These are phyloP conservation scores for Ornithoptera priamus DNA, from an alignment of 2,888 invertebrate species.

Conservation along the genomic window DNA sequence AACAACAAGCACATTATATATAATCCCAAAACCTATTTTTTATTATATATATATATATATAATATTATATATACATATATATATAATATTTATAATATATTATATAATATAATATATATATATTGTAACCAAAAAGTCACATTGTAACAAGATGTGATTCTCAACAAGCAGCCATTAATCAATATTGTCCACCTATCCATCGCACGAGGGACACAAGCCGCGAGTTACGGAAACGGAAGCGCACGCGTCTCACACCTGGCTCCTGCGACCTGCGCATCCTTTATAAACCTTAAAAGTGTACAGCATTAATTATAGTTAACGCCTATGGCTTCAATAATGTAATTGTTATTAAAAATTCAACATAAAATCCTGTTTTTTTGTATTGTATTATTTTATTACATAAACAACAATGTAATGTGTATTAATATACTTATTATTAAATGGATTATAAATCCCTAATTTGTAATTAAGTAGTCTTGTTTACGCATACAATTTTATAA, in stretches of 20 bases:
- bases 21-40: not conserved
- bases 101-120: too few species aligned
- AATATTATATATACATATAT: too few species aligned
- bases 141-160: not conserved
- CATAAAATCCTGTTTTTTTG: too few species aligned
- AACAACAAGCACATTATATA: too few species aligned
- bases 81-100: too few species aligned
- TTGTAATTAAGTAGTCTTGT: conserved; percentile 1
- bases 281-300: conserved; percentile 71
- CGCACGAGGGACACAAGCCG: conserved; percentile 9
- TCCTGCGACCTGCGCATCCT: conserved; percentile 63
- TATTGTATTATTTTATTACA: too few species aligned
- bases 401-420: too few species aligned
- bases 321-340: conserved; percentile 32
- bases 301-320: conserved; percentile 34
- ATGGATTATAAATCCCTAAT: too few species aligned
- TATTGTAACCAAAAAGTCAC: not conserved
- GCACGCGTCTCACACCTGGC: conserved; percentile 68
- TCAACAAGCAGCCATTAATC: conserved; percentile 32
- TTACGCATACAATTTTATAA: conserved; percentile 48
- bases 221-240: conserved; percentile 64
- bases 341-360: not conserved
- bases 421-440: too few species aligned
- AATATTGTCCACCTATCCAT: conserved; percentile 39
- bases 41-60: not conserved